Evolutionary conservation across 2,797 vertebrate genomes (phyloP), one percentile per base, ranked within the genome.

Genomic region (Lutjanus argentimaculatus): DNA sequence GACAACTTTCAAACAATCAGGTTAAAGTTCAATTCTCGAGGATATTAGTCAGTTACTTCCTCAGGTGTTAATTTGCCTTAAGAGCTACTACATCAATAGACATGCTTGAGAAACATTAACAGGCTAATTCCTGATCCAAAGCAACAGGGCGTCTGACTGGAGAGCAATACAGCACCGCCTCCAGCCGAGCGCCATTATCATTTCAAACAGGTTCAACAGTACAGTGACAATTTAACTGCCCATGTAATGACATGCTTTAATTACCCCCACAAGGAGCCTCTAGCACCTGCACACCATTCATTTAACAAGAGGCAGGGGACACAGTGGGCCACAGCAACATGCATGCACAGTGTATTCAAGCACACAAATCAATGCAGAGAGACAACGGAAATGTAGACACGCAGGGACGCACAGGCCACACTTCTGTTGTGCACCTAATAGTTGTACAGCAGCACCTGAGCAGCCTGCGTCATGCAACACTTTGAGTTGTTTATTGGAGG

Each of bases 221-320:
- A 94, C 91, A 95, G 93, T 91, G 95, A 95, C 96, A 96, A 96
- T 96, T 97, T 95, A 96, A 95, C 94, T 94, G 95, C 93, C 95
- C 88, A 82, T 91, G 94, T 94, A 95, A 96, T 96, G 96, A 95
- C 94, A 91, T 83, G 93, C 93, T 96, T 96, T 96, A 96, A 96
- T 96, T 95, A 96, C 93, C 94, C 86, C 91, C 91, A 83, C 88
- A 82, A 88, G 89, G 88, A 91, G 86, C 88, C 80, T 65, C 69
- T 52, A 65, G 78, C 96, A 97, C 96, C 96, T 96, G 96, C 95
- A 95, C 89, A 86, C 91, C 89, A 89, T 86, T 90, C 86, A 79
- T 92, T 90, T 90, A 91, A 85, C 85, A 88, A 86, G 84, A 83
- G 61, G 75, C 75, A 78, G 77, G 81, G 82, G 82, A 85, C 80